These are phyloP conservation scores for Bombus fervidus DNA, from an alignment of 1,140 invertebrate genomes.

Conservation along the genomic window DNA sequence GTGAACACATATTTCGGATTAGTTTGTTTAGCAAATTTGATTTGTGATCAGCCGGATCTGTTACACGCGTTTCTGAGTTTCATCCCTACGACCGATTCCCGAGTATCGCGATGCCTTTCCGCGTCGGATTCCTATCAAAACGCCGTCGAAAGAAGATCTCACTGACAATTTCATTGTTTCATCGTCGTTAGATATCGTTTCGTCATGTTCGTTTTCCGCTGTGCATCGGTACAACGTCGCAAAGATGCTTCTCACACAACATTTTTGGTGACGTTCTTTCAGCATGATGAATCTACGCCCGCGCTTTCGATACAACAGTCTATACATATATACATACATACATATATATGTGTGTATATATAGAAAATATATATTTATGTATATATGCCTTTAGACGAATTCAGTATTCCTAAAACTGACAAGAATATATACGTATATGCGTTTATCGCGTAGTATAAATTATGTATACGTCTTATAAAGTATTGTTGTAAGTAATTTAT, in stretches of 20 bases:
- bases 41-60: background rate
- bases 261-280: conserved; percentile 29
- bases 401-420: conserved; percentile 72
- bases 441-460: conserved; percentile 65
- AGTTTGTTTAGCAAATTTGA: conserved; percentile 9
- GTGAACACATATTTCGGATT: conserved; percentile 22
- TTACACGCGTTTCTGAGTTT: background rate
- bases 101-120: background rate
- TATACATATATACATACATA: conserved; percentile 8
- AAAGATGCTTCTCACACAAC: conserved; percentile 32
- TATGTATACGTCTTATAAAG: conserved; percentile 68
- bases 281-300: conserved; percentile 53
- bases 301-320: conserved; percentile 41
- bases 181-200: background rate
- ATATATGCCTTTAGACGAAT: conserved; percentile 56
- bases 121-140: background rate
- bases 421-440: conserved; percentile 69
- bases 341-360: conserved; percentile 28
- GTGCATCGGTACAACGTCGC: conserved; percentile 46
- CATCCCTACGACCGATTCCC: background rate
- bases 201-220: background rate
- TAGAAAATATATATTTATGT: background rate
- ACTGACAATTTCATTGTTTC: background rate
- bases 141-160: background rate
- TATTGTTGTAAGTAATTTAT: conserved; percentile 61